Conservation (phyloP, 1,140 invertebrate genomes). For the Drosophila nasuta region DNA sequence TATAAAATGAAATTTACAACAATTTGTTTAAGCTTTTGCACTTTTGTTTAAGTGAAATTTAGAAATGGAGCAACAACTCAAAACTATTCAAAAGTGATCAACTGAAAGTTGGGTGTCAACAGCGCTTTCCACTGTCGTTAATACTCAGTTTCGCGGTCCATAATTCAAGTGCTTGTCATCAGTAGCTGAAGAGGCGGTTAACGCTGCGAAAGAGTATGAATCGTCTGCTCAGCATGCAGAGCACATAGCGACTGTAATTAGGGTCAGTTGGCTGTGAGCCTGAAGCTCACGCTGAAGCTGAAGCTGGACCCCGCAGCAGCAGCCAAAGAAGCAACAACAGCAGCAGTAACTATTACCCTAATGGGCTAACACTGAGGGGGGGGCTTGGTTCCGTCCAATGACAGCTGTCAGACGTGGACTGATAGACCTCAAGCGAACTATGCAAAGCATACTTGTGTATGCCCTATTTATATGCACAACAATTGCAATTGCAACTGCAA, state of each 20-base stretch:
- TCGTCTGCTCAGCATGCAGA: slow-evolving; percentile 31
- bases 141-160: slow-evolving; percentile 35
- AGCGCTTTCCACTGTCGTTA: slow-evolving; percentile 43
- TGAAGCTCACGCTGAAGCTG: slow-evolving; percentile 10
- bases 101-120: slow-evolving; percentile 50
- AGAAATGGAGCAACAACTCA: background rate
- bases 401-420: slow-evolving; percentile 54
- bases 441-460: slow-evolving; percentile 5
- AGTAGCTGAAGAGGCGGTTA: slow-evolving; percentile 6
- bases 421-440: slow-evolving; percentile 39
- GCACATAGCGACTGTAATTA: slow-evolving; percentile 58
- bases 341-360: slow-evolving; percentile 30
- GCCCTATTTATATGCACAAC: slow-evolving; percentile 27
- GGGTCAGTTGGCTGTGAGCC: slow-evolving; percentile 57
- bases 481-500: background rate
- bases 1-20: too few relatives aligned
- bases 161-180: slow-evolving; percentile 53
- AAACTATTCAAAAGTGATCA: slow-evolving; percentile 25
- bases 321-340: background rate
- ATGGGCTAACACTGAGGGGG: slow-evolving; percentile 31
- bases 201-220: background rate
- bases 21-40: too few relatives aligned
- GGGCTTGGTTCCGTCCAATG: slow-evolving; percentile 49
- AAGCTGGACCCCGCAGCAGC: slow-evolving; percentile 31
- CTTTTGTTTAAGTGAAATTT: background rate